A percentile compares a stretch with the other conserved stretches of the same genome.
Conservation (phyloP, 2,888 invertebrate genomes). For the Tipula vernalis region DNA sequence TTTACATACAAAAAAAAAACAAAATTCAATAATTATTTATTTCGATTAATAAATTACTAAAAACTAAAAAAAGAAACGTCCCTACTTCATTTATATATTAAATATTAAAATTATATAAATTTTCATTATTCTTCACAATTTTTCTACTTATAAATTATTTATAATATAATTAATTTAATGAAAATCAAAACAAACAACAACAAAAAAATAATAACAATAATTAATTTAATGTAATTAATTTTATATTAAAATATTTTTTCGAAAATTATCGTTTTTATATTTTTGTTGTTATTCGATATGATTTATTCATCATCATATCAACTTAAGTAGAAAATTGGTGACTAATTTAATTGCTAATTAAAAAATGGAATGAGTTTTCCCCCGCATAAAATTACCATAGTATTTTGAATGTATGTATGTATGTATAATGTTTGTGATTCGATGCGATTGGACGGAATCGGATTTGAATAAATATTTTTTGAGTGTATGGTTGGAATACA, state of each 20-base stretch:
- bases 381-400: not conserved
- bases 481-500: not conserved
- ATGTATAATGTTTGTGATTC: not conserved
- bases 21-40: not conserved
- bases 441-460: not conserved
- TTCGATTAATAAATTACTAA: not conserved
- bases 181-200: not conserved
- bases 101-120: not conserved
- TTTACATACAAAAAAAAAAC: not conserved
- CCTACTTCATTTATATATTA: not conserved
- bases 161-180: not conserved
- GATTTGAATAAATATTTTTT: not conserved
- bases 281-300: not conserved
- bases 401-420: not conserved
- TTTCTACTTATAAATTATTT: not conserved
- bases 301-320: not conserved
- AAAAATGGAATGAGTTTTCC: not conserved
- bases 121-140: not conserved
- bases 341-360: conserved; percentile 4
- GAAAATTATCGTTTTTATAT: not conserved
- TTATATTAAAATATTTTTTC: not conserved
- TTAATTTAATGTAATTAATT: not conserved
- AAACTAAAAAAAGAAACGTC: not conserved
- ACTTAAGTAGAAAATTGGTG: not conserved
- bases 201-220: not conserved